Percentiles rank a stretch among this genome's conserved stretches.
phyloP scores from a whole-genome alignment of 2,888 invertebrate genomes.

The Germaria angustata region DNA sequence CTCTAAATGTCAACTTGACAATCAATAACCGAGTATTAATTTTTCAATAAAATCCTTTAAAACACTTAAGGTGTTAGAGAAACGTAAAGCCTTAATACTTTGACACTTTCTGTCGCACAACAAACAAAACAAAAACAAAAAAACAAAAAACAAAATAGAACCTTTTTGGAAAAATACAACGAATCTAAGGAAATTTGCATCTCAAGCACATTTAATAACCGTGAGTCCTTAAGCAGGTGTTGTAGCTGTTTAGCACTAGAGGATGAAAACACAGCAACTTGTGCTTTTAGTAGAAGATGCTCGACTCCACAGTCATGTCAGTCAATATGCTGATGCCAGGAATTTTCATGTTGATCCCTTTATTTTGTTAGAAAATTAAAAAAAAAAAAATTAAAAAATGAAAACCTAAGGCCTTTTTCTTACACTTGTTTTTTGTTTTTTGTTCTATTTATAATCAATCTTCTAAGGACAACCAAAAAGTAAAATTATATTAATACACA shows the following conservation, averaged over 20 bases:
- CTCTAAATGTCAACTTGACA: not conserved
- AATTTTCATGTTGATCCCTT: constrained; percentile 65
- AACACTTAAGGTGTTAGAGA: constrained; percentile 59
- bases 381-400: not conserved
- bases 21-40: constrained; percentile 12
- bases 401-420: constrained; percentile 56
- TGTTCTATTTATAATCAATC: constrained; percentile 60
- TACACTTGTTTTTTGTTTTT: not conserved
- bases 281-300: constrained; percentile 26
- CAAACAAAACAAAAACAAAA: too few species aligned
- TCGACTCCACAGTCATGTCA: constrained; percentile 51
- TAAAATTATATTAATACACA: not conserved
- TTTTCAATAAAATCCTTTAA: constrained; percentile 58
- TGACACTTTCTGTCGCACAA: constrained; percentile 52
- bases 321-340: constrained; percentile 67
- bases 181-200: constrained; percentile 51
- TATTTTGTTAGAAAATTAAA: constrained; percentile 3
- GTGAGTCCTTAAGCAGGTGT: constrained; percentile 70
- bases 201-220: constrained; percentile 67
- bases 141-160: too few species aligned
- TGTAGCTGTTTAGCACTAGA: constrained; percentile 26
- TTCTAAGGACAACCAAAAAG: constrained; percentile 12
- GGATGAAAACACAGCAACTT: not conserved
- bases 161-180: not conserved
- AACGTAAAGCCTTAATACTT: constrained; percentile 38